A percentile compares a stretch with the other conserved stretches of the same genome.
Evolutionary conservation across 1,140 invertebrate genomes (phyloP).

Genomic region (Aphis gossypii): DNA sequence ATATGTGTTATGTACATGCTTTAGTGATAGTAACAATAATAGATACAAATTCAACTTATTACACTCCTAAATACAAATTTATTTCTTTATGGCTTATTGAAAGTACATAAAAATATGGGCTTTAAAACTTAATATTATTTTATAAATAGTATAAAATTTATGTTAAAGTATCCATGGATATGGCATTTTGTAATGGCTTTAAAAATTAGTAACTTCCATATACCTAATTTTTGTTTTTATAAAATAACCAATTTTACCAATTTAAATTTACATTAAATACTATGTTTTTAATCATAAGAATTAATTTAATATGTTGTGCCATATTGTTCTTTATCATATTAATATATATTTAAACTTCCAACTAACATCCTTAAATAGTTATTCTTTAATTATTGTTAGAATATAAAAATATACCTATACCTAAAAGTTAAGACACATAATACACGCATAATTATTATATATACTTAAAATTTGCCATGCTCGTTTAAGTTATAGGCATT

Average conservation of each 20-base stretch:
- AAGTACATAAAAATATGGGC: background rate
- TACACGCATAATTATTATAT: background rate
- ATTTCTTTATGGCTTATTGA: background rate
- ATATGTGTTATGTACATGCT: background rate
- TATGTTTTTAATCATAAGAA: background rate
- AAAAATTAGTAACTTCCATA: background rate
- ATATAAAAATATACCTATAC: background rate
- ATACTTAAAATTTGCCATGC: background rate
- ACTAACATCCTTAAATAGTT: background rate
- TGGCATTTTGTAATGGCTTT: background rate
- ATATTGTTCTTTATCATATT: background rate
- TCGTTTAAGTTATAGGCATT: background rate
- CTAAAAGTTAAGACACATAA: background rate
- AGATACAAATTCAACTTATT: background rate
- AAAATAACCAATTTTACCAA: background rate
- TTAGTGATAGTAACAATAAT: background rate
- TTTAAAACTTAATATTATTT: background rate
- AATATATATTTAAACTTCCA: background rate
- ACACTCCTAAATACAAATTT: background rate
- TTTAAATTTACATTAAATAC: background rate
- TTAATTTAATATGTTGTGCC: constrained; percentile 1
- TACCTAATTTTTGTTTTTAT: background rate
- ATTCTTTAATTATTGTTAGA: background rate
- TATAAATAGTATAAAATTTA: background rate
- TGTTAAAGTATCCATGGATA: background rate